Evolutionary conservation across 2,888 invertebrate species (phyloP), one percentile per base, ranked within the genome.

Genomic region (Hylaea fasciaria): DNA sequence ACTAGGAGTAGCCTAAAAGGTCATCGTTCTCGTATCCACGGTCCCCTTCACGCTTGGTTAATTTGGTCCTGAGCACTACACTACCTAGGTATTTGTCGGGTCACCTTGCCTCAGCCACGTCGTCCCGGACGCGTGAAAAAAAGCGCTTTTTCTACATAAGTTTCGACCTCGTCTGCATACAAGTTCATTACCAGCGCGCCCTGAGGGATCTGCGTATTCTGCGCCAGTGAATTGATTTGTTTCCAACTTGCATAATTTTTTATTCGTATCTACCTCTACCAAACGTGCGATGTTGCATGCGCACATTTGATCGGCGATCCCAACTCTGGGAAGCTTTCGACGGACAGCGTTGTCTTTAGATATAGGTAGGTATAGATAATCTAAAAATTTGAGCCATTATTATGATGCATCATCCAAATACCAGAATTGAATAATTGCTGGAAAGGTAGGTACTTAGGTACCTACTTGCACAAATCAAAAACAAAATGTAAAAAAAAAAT

Each of bases 41-140:
- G 71, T 77, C 76, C 73, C 81, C 81, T 81, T 80, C 78, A 77
- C 77, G 76, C 68, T 64, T 71, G 68, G 72, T 62, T 69, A 66
- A 45, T 64, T 69, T 67, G 68, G 69, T 68, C 64, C 59, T 68
- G 65, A 58, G 66, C 68, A 40, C 65, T 65, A 65, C 66, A n/a
- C n/a, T n/a, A n/a, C n/a, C n/a, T n/a, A n/a, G n/a, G 62, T 52
- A 53, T 65, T 70, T 37, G 44, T 22, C 40, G 43, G 78, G 78
- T 78, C 76, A 78, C 78, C 80, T 77, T 77, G 71, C 64, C 65
- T 62, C 67, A 61, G 14, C 45, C 3, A 22, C 22, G 39, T 47
- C 72, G 70, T 65, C 67, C 69, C 70, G 70, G 57, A 68, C 69
- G 47, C 57, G 53, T 41, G 40, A 43, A 62, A 65, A 59, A 57